Evolutionary conservation across 2,113 vertebrate genomes (phyloP), one percentile per base, ranked within the genome.

Genomic region (Bubalus kerabau): DNA sequence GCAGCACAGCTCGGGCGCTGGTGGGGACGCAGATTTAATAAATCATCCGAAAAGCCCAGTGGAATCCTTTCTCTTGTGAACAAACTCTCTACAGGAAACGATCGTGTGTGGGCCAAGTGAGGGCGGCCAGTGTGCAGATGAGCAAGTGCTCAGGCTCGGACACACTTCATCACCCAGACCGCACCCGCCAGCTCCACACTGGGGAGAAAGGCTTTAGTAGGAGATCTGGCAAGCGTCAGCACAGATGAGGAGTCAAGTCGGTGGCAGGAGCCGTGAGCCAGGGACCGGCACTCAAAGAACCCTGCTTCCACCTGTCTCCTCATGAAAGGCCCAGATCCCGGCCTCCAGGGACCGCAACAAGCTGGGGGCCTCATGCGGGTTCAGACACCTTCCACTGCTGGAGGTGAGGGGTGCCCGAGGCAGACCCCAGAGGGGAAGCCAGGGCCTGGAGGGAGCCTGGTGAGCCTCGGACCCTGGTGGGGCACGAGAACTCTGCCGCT

Each of bases 1-100:
- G 48, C 0, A 17, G 40, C 67, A 82, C 16, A 32, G 0, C 30
- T 56, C 8, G 40, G n/a, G 60, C 1, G 8, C n/a, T 30, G 6
- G 2, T 4, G 5, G 23, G 36, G 76, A 13, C 7, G 2, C 1
- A 43, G 71, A 57, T 7, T 64, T 5, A 43, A 26, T 7, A 26
- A 8, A 40, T 56, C 52, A 76, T 23, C 46, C 11, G 54, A 23
- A 85, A 52, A 76, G 78, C 82, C 67, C 1, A 0, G 6, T 0
- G 62, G 57, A 43, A 56, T 7, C 67, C 67, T 81, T 13, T 15
- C n/a, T 21, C 71, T 81, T 60, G 5, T 28, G 60, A 30, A 86
- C 46, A 40, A 57, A 40, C 11, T 7, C 23, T 52, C 46, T 32
- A 1, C 2, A 21, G 74, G 78, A 36, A 24, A 50, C n/a, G 4